These are phyloP conservation scores for Anoplopoma fimbria DNA, from an alignment of 2,113 vertebrate species.

Conservation along the genomic window DNA sequence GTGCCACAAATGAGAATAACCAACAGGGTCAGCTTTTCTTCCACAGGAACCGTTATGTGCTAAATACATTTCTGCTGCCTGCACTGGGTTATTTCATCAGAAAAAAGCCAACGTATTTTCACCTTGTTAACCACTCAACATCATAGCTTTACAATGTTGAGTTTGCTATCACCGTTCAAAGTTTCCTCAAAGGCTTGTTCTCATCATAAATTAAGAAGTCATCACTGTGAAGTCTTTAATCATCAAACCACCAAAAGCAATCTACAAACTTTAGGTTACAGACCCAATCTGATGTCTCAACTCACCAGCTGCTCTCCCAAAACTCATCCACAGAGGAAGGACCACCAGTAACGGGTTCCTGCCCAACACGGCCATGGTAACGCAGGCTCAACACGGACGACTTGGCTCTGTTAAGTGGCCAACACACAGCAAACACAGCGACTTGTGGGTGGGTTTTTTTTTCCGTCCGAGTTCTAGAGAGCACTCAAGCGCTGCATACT, in stretches of 20 bases:
- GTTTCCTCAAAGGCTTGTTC: background rate
- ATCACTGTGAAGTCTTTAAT: background rate
- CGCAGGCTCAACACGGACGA: background rate
- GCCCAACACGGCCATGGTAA: constrained; percentile 45
- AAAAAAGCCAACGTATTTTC: background rate
- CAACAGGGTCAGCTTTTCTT: constrained; percentile 48
- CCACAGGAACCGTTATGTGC: constrained; percentile 42
- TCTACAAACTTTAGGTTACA: background rate
- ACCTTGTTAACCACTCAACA: too few species aligned
- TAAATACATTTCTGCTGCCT: background rate
- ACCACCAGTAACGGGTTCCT: constrained; percentile 44
- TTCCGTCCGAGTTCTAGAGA: constrained; percentile 20
- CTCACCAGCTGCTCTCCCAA: constrained; percentile 79
- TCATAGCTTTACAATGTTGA: background rate
- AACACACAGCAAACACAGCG: background rate
- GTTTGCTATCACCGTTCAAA: background rate
- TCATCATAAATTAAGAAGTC: background rate
- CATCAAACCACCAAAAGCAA: background rate
- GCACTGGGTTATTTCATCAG: background rate
- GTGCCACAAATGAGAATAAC: background rate
- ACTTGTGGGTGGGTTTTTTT: background rate
- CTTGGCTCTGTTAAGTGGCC: background rate
- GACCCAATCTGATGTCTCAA: background rate
- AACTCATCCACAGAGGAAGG: constrained; percentile 74
- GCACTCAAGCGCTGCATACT: constrained; percentile 30